phyloP scores from a whole-genome alignment of 2,113 vertebrate species.

The Hucho hucho region DNA sequence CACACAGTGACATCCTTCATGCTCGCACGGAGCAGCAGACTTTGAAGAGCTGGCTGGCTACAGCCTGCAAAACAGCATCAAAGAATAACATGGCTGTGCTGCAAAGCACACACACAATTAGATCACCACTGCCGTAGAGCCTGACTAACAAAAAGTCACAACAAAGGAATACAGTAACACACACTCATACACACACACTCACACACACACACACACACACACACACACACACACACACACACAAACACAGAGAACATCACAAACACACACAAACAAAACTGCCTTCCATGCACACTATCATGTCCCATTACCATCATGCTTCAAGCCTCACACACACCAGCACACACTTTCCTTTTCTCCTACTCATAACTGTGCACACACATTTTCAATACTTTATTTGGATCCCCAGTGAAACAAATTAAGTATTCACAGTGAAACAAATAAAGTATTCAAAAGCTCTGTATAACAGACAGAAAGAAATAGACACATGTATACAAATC shows the following conservation, averaged over 20 bases:
- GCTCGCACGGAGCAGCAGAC: slow-evolving; percentile 61
- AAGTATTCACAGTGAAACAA: too few species aligned
- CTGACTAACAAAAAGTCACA: slow-evolving; percentile 56
- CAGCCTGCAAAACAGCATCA: slow-evolving; percentile 73
- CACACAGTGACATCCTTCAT: slow-evolving; percentile 67
- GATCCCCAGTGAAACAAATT: too few species aligned
- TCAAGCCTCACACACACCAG: neutral
- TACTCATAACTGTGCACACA: too few species aligned
- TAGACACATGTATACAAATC: neutral
- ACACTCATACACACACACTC: slow-evolving; percentile 14
- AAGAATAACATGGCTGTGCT: slow-evolving; percentile 68
- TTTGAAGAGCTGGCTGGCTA: slow-evolving; percentile 69
- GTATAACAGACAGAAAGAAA: slow-evolving; percentile 8
- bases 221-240: slow-evolving; percentile 18
- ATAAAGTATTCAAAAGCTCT: too few species aligned
- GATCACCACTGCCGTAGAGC: slow-evolving; percentile 62
- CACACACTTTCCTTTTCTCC: neutral
- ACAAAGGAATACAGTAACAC: slow-evolving; percentile 54
- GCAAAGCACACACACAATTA: slow-evolving; percentile 72
- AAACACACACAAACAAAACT: slow-evolving; percentile 27
- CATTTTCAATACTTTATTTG: too few species aligned
- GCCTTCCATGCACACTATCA: slow-evolving; percentile 32
- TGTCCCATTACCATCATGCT: slow-evolving; percentile 43
- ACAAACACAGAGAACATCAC: slow-evolving; percentile 2
- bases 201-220: neutral